Evolutionary conservation across 2,113 vertebrate species (phyloP), one percentile per base, ranked within the genome.

Genomic region (Erinaceus europaeus): DNA sequence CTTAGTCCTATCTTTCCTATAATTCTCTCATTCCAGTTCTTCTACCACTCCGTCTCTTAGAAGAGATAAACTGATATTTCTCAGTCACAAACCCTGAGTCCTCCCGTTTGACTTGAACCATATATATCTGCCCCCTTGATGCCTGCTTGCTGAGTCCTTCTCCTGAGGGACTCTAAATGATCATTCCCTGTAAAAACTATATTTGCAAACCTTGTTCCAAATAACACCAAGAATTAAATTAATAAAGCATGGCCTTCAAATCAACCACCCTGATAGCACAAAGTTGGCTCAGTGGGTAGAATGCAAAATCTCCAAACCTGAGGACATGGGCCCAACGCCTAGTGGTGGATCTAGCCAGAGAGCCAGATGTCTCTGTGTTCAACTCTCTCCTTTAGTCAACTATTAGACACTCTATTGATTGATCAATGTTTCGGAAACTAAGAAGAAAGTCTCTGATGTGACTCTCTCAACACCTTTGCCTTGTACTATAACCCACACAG

Each of bases 21-120:
- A 9, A 64, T 44, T 25, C n/a, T 59, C 32, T 71, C n/a, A 82
- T 34, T 27, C 27, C n/a, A 62, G 76, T 74, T 65, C 27, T 40
- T 77, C 46, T 52, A 27, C n/a, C n/a, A 50, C 52, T 61, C 36
- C 38, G 6, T 61, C 38, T 72, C 73, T 87, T 84, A 36, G 25
- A n/a, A 46, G 14, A 87, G 25, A 84, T 10, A 84, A 90, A 78
- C 20, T 36, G 82, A 50, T 12, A 86, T 76, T 84, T 90, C 32
- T 17, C 55, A 40, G 9, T 42, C 10, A 76, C 21, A 32, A 48
- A 73, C 40, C 53, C 27, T 57, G 89, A 90, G 89, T 48, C 8
- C 5, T 13, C 0, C 23, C 52, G 38, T 68, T 84, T 73, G 27
- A 79, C 61, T 27, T 71, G 36, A 75, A 25, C 27, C 10, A 25